Conservation (phyloP, 2,113 vertebrate genomes). For the Gavia stellata region DNA sequence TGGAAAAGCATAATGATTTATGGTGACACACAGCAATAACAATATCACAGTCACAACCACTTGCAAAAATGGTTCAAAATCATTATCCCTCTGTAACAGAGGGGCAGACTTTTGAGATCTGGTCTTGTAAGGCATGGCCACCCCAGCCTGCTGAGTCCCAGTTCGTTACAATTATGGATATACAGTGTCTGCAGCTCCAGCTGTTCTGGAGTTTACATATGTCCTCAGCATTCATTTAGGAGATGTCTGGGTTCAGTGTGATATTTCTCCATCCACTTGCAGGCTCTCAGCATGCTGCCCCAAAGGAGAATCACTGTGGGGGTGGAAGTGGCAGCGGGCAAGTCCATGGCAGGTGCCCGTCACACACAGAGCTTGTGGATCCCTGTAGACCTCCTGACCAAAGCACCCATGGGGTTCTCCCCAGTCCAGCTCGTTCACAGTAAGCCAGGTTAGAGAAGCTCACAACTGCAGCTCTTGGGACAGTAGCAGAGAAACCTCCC, state of each 20-base stretch:
- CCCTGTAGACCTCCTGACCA: not conserved
- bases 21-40: not conserved
- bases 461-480: not conserved
- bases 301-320: not conserved
- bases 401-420: not conserved
- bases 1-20: not conserved
- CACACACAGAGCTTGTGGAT: not conserved
- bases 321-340: not conserved
- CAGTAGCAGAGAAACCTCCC: not conserved
- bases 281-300: not conserved
- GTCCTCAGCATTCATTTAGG: not conserved
- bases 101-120: not conserved
- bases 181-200: not conserved
- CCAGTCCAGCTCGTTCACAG: not conserved
- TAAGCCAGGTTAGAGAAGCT: not conserved
- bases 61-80: not conserved
- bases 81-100: not conserved
- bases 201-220: not conserved
- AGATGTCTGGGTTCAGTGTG: not conserved
- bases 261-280: not conserved
- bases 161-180: not conserved
- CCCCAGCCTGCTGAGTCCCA: not conserved
- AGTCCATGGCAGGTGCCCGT: not conserved
- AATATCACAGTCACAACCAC: not conserved
- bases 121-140: not conserved